These are phyloP conservation scores for Pristionchus arcanus DNA, from an alignment of 2,888 invertebrate species.

Conservation along the genomic window DNA sequence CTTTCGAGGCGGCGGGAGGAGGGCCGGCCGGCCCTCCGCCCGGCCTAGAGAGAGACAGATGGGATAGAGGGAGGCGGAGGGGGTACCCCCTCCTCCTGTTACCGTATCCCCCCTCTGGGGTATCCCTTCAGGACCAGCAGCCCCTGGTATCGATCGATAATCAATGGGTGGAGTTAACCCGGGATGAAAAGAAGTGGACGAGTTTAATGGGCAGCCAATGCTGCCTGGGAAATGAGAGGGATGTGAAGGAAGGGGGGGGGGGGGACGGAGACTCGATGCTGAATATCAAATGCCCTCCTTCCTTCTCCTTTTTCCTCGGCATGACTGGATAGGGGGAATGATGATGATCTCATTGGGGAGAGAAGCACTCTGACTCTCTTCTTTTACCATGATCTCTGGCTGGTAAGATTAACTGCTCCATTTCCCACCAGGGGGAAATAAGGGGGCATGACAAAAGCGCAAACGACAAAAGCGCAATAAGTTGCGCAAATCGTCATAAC, in stretches of 20 bases:
- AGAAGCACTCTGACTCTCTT: too few relatives aligned
- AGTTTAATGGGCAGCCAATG: neutral
- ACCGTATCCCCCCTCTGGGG: constrained; percentile 1
- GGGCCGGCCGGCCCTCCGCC: neutral
- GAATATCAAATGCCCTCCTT: constrained; percentile 19
- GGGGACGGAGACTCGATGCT: neutral
- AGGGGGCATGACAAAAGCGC: too few relatives aligned
- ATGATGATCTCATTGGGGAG: too few relatives aligned
- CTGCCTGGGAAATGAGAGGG: neutral
- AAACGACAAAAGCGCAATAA: too few relatives aligned
- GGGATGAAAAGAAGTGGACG: neutral
- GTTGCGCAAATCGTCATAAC: too few relatives aligned
- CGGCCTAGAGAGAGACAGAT: neutral
- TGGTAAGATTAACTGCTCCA: too few relatives aligned
- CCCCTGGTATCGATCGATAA: neutral
- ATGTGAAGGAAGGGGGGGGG: neutral
- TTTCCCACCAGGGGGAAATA: too few relatives aligned
- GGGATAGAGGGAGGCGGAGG: neutral
- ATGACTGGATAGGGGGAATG: neutral
- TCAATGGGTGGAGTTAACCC: neutral
- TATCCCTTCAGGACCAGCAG: neutral
- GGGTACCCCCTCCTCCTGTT: neutral
- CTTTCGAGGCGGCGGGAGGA: neutral
- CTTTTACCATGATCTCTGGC: too few relatives aligned
- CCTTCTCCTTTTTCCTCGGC: neutral